These are phyloP conservation scores for Siniperca undulata DNA, from an alignment of 2,797 vertebrate species.

Conservation along the genomic window DNA sequence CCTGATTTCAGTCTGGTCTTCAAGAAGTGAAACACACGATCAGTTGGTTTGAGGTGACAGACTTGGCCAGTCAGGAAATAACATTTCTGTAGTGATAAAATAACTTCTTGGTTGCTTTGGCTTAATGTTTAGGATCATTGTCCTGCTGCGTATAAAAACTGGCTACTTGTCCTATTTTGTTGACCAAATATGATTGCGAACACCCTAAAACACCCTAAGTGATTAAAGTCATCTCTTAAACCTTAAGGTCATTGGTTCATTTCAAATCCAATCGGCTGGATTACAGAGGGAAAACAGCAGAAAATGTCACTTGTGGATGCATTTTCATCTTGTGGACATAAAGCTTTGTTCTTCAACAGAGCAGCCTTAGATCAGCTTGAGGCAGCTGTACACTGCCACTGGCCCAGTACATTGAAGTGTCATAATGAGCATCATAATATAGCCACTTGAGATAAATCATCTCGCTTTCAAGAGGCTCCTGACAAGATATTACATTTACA, in stretches of 20 bases:
- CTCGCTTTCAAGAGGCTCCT: conserved; percentile 2
- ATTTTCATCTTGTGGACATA: conserved; percentile 5
- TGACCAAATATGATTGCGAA: background rate
- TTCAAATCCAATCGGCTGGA: background rate
- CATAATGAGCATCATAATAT: background rate
- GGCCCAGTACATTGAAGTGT: conserved; percentile 9
- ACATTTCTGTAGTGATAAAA: background rate
- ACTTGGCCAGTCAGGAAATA: conserved; percentile 10
- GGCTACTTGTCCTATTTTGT: background rate
- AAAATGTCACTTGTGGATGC: conserved; percentile 14
- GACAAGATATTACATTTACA: background rate
- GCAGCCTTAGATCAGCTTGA: conserved; percentile 20
- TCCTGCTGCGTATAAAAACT: background rate
- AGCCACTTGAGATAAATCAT: conserved; percentile 4
- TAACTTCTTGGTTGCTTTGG: background rate
- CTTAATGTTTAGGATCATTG: background rate
- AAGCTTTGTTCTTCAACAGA: background rate
- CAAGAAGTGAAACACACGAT: background rate
- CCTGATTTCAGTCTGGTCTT: background rate
- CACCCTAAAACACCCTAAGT: background rate
- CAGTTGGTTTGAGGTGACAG: background rate
- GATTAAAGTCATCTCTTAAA: background rate
- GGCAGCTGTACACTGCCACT: background rate
- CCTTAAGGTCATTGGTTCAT: background rate
- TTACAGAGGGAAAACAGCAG: background rate